Conservation (phyloP, 2,888 invertebrate species). For the Stenodera caucasica region DNA sequence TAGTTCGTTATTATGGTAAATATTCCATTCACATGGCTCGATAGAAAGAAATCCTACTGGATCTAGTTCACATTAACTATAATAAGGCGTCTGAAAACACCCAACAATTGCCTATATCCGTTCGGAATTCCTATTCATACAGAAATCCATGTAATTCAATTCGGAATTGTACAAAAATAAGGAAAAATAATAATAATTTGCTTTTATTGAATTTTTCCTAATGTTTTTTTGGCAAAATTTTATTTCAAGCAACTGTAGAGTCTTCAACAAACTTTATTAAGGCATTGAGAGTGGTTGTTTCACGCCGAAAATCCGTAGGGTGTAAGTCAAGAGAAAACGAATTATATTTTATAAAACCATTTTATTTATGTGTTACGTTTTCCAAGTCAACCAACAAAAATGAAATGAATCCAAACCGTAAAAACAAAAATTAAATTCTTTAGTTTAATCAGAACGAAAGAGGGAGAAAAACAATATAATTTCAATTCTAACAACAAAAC, state of each 20-base stretch:
- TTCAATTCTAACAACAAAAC: too few species aligned
- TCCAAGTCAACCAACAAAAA: too few species aligned
- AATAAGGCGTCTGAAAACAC: background rate
- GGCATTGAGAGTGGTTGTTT: background rate
- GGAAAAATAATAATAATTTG: too few species aligned
- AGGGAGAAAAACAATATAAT: too few species aligned
- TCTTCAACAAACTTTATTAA: background rate
- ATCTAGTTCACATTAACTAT: background rate
- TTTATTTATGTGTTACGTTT: too few species aligned
- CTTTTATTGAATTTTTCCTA: too few species aligned
- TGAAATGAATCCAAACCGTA: too few species aligned
- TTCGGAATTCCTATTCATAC: background rate
- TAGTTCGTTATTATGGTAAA: slow-evolving; percentile 1
- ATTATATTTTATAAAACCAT: background rate
- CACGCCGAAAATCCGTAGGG: background rate
- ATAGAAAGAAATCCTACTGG: background rate
- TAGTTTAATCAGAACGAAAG: too few species aligned
- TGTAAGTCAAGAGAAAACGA: background rate
- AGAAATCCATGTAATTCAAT: background rate
- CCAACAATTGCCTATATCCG: background rate
- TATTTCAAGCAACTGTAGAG: background rate
- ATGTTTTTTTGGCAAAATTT: too few species aligned
- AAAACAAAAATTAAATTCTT: too few species aligned
- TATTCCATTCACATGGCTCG: background rate
- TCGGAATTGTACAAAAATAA: too few species aligned